Percentiles rank a stretch among this genome's conserved stretches.
phyloP scores from a whole-genome alignment of 2,888 invertebrate species.

The Luperina testacea region DNA sequence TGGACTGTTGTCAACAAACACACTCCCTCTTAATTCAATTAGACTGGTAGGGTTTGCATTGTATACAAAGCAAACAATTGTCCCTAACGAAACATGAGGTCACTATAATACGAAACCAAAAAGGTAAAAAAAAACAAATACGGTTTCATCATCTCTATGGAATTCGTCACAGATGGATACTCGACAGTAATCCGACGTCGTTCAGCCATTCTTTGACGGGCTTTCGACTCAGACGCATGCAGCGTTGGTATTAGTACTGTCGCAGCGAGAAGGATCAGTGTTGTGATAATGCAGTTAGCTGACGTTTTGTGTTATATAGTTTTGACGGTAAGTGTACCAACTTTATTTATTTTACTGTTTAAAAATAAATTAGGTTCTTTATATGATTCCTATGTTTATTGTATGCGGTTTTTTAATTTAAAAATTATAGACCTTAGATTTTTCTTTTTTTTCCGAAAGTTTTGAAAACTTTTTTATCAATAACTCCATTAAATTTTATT shows the following conservation, averaged over 20 bases:
- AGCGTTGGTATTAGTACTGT: slow-evolving; percentile 37
- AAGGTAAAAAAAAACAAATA: background rate
- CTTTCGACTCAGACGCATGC: slow-evolving; percentile 79
- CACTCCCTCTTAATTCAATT: background rate
- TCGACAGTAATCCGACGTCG: slow-evolving; percentile 71
- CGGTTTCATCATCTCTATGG: slow-evolving; percentile 74
- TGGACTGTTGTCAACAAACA: background rate
- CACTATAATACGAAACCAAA: slow-evolving; percentile 1
- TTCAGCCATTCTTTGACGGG: slow-evolving; percentile 69
- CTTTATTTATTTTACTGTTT: background rate
- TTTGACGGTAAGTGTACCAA: slow-evolving; percentile 78
- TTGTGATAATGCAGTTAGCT: slow-evolving; percentile 78
- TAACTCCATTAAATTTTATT: slow-evolving; percentile 20
- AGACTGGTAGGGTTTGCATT: too few species aligned
- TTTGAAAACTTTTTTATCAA: background rate
- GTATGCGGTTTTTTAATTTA: background rate
- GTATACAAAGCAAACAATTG: background rate
- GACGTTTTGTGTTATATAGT: slow-evolving; percentile 76
- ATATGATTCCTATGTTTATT: too few species aligned
- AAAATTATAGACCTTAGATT: background rate
- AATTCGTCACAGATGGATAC: slow-evolving; percentile 75
- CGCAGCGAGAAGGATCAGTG: slow-evolving; percentile 57
- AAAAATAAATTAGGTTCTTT: background rate
- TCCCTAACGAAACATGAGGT: background rate
- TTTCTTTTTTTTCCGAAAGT: background rate